Percentiles rank a stretch among this genome's conserved stretches.
phyloP scores from a whole-genome alignment of 2,113 vertebrate species.

The Reinhardtius hippoglossoides region DNA sequence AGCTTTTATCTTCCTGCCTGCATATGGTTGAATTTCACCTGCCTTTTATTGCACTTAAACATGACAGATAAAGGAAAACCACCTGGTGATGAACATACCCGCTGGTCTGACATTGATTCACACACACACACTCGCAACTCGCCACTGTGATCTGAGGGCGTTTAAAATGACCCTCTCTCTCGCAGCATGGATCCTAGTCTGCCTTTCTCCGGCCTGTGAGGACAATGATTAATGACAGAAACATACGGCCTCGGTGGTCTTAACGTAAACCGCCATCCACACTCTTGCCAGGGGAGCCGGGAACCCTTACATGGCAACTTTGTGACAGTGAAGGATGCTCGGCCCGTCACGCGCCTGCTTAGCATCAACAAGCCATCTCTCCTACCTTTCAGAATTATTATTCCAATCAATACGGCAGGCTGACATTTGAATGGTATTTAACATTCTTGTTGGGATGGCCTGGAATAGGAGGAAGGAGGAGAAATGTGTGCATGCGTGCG shows the following conservation, averaged over 20 bases:
- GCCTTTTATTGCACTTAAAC: slow-evolving; percentile 19
- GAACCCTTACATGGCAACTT: slow-evolving; percentile 80
- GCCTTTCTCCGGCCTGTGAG: slow-evolving; percentile 50
- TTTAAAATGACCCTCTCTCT: slow-evolving; percentile 60
- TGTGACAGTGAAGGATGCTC: slow-evolving; percentile 81
- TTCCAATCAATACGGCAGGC: slow-evolving; percentile 80
- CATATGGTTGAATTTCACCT: background rate
- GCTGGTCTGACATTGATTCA: slow-evolving; percentile 22
- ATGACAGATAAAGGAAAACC: slow-evolving; percentile 31
- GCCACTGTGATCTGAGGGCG: slow-evolving; percentile 53
- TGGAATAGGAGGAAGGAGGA: slow-evolving; percentile 27
- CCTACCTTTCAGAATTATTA: slow-evolving; percentile 80
- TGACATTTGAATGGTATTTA: slow-evolving; percentile 85
- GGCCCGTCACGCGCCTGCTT: slow-evolving; percentile 66
- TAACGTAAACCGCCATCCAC: slow-evolving; percentile 66
- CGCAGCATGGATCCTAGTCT: slow-evolving; percentile 52
- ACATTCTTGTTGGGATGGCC: slow-evolving; percentile 73
- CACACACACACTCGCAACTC: background rate
- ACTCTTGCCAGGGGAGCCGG: slow-evolving; percentile 47
- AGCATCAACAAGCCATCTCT: slow-evolving; percentile 78
- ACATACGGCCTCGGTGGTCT: slow-evolving; percentile 68
- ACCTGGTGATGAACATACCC: slow-evolving; percentile 36
- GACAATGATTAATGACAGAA: slow-evolving; percentile 77
- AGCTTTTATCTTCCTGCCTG: background rate
- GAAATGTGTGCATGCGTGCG: slow-evolving; percentile 9